Percentiles rank a stretch among this genome's conserved stretches.
These are phyloP conservation scores for Parazoanthus swiftii DNA, from an alignment of 92 coral and sea anemone species.

Conservation along the genomic window DNA sequence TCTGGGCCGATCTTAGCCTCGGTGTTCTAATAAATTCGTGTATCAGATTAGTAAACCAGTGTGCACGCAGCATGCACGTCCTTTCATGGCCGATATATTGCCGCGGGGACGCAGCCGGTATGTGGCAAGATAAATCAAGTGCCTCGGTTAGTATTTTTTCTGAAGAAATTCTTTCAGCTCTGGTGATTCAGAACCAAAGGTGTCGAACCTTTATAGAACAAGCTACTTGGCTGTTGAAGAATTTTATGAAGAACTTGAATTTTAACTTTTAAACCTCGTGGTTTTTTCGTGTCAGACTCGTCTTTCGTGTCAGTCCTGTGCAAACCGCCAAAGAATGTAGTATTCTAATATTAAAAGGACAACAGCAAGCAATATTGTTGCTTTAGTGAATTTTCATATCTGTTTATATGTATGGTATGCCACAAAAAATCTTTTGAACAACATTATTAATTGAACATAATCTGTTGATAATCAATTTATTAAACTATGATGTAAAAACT, in stretches of 20 bases:
- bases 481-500: slow-evolving; percentile 41
- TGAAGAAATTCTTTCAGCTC: too few relatives aligned
- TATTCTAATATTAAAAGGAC: background rate
- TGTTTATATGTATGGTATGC: slow-evolving; percentile 37
- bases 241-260: background rate
- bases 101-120: too few relatives aligned
- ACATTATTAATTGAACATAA: slow-evolving; percentile 45
- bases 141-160: too few relatives aligned
- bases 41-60: too few relatives aligned
- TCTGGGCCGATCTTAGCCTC: too few relatives aligned
- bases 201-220: too few relatives aligned
- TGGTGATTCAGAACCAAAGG: too few relatives aligned
- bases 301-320: background rate
- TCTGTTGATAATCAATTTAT: slow-evolving; percentile 45
- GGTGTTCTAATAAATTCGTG: too few relatives aligned
- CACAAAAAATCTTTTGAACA: slow-evolving; percentile 37
- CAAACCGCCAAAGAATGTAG: slow-evolving; percentile 6
- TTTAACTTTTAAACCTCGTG: background rate
- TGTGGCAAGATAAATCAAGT: too few relatives aligned
- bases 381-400: slow-evolving; percentile 28
- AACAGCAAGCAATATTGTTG: background rate
- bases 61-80: too few relatives aligned
- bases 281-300: background rate
- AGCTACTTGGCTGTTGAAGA: background rate
- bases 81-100: too few relatives aligned